Evolutionary conservation across 2,797 vertebrate species (phyloP).

Genomic region (Enteromius treurensis): DNA sequence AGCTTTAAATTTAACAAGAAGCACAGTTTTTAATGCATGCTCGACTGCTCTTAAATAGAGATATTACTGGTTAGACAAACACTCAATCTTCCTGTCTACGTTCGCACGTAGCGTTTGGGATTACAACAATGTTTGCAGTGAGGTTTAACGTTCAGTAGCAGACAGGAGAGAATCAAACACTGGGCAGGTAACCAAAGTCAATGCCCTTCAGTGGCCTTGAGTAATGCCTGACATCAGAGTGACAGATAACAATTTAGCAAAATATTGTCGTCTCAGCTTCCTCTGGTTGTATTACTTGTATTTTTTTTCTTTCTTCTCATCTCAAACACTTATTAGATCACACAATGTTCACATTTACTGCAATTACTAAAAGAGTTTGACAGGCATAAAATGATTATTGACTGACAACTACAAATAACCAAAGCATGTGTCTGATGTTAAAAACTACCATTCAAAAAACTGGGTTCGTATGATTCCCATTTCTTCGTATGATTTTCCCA

Average conservation of each 20-base stretch:
- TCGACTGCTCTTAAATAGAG: constrained; percentile 18
- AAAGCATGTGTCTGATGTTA: background rate
- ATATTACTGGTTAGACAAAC: constrained; percentile 8
- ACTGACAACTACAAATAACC: background rate
- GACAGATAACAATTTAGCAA: background rate
- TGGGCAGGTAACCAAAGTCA: constrained; percentile 2
- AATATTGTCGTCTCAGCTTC: background rate
- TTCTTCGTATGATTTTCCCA: too few relatives aligned
- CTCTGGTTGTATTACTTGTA: background rate
- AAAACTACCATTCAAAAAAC: background rate
- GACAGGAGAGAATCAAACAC: background rate
- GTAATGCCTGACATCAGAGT: background rate
- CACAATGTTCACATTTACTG: background rate
- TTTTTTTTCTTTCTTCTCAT: background rate
- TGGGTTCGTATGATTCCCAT: background rate
- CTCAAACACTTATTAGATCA: background rate
- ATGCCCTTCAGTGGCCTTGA: background rate
- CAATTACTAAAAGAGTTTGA: background rate
- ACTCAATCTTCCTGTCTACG: background rate
- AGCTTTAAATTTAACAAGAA: background rate
- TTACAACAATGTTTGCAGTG: background rate
- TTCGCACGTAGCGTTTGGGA: background rate
- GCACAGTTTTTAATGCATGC: background rate
- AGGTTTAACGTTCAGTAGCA: background rate
- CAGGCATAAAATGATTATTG: background rate